Base-by-base conservation (phyloP, 2,888 invertebrate genomes). In the Tolmerus cingulatus region DNA sequence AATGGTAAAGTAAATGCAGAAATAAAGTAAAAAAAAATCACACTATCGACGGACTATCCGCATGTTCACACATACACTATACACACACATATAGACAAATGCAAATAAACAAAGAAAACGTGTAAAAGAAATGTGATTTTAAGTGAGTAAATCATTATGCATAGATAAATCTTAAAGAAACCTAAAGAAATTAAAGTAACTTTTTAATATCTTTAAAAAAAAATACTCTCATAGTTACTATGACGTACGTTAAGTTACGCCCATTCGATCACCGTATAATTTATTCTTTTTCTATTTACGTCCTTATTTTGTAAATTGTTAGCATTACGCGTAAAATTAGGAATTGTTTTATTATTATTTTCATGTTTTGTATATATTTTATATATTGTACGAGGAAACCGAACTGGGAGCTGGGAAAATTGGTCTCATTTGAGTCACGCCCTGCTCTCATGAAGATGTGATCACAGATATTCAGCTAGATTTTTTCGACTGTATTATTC, bases 61-160 rank as follows among this genome's bases (percentile, higher is more conserved):
- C 23, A 81, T 57, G 57, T 82, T 57, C 82, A 57, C 82, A 82
- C 89, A 86, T 89, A 90, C 88, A 90, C 89, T 77, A 78, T 85
- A 85, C 74, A 85, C 74, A 85, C 85, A 85, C 74, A 74, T 43
- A 85, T 43, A 85, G 46, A 74, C 85, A 74, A 74, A 85, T 74
- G 74, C 74, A 85, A 74, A 85, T 43, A 85, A 74, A 85, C 74
- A 85, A 74, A 85, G 30, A 85, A 46, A 85, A 85, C 74, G 74
- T 85, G 85, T 85, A 85, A 85, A 84, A 85, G 85, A 85, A 85
- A 85, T 85, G 85, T 85, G 85, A 85, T 85, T 85, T 85, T 85
- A 85, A 85, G 85, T 85, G 85, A 74, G 85, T 85, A 85, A 85
- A 85, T 85, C 85, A 85, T 85, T 85, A 74, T 85, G 37, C 46